Conservation (phyloP, 2,113 vertebrate genomes). For the Aramus guarauna region DNA sequence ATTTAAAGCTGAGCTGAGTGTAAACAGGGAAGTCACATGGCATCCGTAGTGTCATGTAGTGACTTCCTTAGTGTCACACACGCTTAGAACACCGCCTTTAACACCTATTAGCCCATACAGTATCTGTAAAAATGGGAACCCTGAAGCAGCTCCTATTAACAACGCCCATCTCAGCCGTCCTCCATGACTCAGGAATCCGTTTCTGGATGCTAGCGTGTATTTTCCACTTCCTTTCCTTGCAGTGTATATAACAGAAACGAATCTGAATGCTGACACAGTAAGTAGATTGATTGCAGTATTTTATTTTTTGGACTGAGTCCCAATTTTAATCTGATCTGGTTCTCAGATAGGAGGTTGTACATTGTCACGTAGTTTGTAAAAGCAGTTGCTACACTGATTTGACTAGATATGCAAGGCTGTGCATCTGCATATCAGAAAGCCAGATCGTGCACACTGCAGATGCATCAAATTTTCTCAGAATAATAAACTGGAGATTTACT, state of each 20-base stretch:
- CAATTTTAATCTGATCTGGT: conserved; percentile 23
- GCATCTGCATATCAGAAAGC: conserved; percentile 36
- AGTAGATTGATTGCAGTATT: conserved; percentile 42
- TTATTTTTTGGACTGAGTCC: conserved; percentile 13
- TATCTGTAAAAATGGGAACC: background rate
- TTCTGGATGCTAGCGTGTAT: background rate
- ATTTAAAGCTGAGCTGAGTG: background rate
- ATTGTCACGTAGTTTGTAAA: conserved; percentile 17
- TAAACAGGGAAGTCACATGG: conserved; percentile 13
- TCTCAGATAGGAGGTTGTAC: conserved; percentile 34
- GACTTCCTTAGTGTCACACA: background rate
- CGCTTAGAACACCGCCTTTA: background rate
- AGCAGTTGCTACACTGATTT: conserved; percentile 46
- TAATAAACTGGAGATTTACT: background rate
- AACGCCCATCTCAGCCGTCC: background rate
- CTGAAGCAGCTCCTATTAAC: background rate
- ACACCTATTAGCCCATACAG: background rate
- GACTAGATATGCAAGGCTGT: conserved; percentile 16
- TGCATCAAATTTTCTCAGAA: background rate
- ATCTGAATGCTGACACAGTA: conserved; percentile 44
- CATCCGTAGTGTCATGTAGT: fast-evolving
- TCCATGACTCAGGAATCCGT: background rate
- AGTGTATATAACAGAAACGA: background rate
- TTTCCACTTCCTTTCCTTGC: background rate
- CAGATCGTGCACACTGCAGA: background rate